These are phyloP conservation scores for Hydropsyche betteni DNA, from an alignment of 2,888 invertebrate species.

Conservation along the genomic window DNA sequence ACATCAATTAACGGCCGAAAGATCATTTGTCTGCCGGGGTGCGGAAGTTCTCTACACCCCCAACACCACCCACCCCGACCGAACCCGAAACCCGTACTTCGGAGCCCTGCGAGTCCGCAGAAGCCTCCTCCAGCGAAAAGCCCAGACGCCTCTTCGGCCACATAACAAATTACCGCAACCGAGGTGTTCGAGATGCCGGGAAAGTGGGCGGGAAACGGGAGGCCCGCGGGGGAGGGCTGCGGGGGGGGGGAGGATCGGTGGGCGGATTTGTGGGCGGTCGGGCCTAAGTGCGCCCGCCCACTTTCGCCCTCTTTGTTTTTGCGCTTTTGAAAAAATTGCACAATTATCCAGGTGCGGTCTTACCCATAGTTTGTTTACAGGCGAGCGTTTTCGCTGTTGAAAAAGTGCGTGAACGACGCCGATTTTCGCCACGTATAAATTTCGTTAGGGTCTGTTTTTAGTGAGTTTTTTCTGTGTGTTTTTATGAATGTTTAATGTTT, in stretches of 20 bases:
- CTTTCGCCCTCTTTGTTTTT: constrained; percentile 21
- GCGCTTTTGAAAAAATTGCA: constrained; percentile 22
- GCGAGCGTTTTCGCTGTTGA: constrained; percentile 2
- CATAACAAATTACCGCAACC: no score
- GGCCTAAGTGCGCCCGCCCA: constrained; percentile 3
- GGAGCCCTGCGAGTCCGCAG: no score
- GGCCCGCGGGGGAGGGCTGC: no score
- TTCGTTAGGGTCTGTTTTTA: not conserved
- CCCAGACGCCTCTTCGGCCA: no score
- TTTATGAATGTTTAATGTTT: constrained; percentile 15
- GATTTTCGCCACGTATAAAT: not conserved
- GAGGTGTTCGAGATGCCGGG: no score
- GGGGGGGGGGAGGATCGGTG: no score
- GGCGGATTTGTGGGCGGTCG: not conserved
- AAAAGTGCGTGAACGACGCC: not conserved
- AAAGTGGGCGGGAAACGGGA: no score
- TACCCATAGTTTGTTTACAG: constrained; percentile 26
- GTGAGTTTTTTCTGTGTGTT: not conserved
- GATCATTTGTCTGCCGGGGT: constrained; percentile 50
- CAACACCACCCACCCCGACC: no score
- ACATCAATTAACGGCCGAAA: constrained; percentile 51
- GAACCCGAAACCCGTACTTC: no score
- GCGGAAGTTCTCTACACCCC: not conserved
- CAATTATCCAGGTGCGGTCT: constrained; percentile 27
- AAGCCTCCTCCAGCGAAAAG: not conserved